phyloP scores from a whole-genome alignment of 2,888 invertebrate genomes.

The Physocephala rufipes region DNA sequence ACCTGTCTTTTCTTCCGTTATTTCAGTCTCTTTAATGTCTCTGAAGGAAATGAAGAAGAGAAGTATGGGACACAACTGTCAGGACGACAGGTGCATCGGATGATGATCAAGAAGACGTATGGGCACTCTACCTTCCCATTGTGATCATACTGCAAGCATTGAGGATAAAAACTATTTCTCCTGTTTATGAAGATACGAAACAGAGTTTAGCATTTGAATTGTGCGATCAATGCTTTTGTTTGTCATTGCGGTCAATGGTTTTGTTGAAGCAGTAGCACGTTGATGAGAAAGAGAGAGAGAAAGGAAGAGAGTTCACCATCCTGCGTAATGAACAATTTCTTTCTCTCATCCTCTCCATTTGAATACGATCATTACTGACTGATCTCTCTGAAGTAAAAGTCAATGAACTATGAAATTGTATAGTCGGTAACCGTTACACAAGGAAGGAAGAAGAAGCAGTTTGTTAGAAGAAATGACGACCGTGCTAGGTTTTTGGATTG shows the following conservation, averaged over 20 bases:
- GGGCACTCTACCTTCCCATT: constrained; percentile 4
- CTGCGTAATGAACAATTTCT: not conserved
- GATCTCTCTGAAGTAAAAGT: constrained; percentile 14
- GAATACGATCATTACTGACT: constrained; percentile 23
- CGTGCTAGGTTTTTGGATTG: too few relatives aligned
- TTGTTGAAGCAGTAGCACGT: constrained; percentile 5
- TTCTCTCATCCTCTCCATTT: not conserved
- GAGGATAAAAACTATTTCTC: not conserved
- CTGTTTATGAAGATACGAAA: not conserved
- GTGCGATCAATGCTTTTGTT: too few relatives aligned
- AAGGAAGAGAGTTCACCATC: not conserved
- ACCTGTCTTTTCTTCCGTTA: not conserved
- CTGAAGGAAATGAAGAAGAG: not conserved
- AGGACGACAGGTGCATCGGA: constrained; percentile 28
- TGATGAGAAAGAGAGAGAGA: not conserved
- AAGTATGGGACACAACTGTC: constrained; percentile 4
- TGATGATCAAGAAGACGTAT: constrained; percentile 34
- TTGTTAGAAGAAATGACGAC: too few relatives aligned
- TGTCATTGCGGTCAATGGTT: constrained; percentile 18
- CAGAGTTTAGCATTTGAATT: not conserved
- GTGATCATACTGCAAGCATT: not conserved
- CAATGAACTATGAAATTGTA: constrained; percentile 28
- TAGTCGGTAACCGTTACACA: too few relatives aligned
- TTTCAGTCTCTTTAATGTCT: not conserved
- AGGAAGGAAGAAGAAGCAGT: too few relatives aligned